Conservation (phyloP, 2,888 invertebrate species). For the Pyralis farinalis region DNA sequence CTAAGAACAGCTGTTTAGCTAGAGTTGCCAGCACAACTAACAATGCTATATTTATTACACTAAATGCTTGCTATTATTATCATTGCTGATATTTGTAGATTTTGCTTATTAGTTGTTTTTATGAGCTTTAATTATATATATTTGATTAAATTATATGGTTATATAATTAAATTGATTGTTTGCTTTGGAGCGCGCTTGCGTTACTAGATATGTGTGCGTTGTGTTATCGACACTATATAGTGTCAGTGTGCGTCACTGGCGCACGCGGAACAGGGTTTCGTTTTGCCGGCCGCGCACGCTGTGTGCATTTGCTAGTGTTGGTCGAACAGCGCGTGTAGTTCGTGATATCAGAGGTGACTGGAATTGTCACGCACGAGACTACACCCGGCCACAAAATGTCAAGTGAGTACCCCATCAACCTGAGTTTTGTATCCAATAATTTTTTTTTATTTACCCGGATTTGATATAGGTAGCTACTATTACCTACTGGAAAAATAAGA, state of each 20-base stretch:
- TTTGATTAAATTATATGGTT: slow-evolving; percentile 1
- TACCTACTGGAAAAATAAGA: too few species aligned
- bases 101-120: neutral
- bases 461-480: too few species aligned
- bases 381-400: slow-evolving; percentile 74
- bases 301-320: slow-evolving; percentile 64
- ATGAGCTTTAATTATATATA: neutral
- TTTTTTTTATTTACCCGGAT: too few species aligned
- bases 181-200: slow-evolving; percentile 23
- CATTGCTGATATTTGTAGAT: slow-evolving; percentile 2
- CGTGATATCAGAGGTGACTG: slow-evolving; percentile 64
- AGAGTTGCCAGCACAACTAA: slow-evolving; percentile 44
- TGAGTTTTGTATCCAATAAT: too few species aligned
- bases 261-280: slow-evolving; percentile 39
- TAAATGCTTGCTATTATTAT: neutral
- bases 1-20: slow-evolving; percentile 56
- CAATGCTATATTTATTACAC: too few species aligned
- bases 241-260: slow-evolving; percentile 29
- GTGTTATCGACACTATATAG: neutral
- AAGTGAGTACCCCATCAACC: slow-evolving; percentile 67
- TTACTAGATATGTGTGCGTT: slow-evolving; percentile 17
- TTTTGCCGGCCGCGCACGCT: slow-evolving; percentile 52
- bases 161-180: neutral
- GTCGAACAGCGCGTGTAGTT: slow-evolving; percentile 71
- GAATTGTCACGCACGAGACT: slow-evolving; percentile 66